Evolutionary conservation across 2,113 vertebrate genomes (phyloP).

Genomic region (Paradoxurus hermaphroditus): DNA sequence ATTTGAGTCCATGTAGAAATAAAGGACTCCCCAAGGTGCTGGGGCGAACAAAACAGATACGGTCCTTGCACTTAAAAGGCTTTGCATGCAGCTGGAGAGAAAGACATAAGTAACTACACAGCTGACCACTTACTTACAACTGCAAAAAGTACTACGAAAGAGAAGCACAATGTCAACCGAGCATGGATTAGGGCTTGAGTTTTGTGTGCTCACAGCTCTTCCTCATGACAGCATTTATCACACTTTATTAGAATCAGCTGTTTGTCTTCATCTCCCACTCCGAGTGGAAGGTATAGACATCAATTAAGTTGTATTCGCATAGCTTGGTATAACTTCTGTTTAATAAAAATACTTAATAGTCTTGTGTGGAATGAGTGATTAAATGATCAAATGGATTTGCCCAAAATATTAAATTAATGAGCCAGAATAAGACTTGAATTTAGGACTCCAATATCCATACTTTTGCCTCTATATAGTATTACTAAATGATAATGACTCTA

Average conservation of each 20-base stretch:
- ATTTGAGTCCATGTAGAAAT: background rate
- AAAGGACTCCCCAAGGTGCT: constrained; percentile 11
- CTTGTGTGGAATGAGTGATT: background rate
- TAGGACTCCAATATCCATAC: background rate
- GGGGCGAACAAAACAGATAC: background rate
- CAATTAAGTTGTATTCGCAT: background rate
- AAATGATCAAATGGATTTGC: background rate
- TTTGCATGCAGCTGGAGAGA: background rate
- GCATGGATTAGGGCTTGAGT: background rate
- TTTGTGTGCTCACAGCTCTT: background rate
- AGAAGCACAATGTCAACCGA: background rate
- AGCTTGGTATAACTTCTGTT: background rate
- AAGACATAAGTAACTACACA: background rate
- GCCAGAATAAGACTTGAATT: background rate
- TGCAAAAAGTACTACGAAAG: background rate
- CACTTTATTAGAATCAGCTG: background rate
- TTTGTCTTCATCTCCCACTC: background rate
- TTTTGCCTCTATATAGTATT: background rate
- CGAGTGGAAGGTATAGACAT: background rate
- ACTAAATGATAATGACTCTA: background rate
- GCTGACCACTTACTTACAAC: background rate
- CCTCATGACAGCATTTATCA: background rate
- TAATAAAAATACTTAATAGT: background rate
- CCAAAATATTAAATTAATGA: constrained; percentile 13
- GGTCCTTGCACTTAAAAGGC: background rate